These are phyloP conservation scores for Cheilinus undulatus DNA, from an alignment of 2,113 vertebrate genomes.

Conservation along the genomic window DNA sequence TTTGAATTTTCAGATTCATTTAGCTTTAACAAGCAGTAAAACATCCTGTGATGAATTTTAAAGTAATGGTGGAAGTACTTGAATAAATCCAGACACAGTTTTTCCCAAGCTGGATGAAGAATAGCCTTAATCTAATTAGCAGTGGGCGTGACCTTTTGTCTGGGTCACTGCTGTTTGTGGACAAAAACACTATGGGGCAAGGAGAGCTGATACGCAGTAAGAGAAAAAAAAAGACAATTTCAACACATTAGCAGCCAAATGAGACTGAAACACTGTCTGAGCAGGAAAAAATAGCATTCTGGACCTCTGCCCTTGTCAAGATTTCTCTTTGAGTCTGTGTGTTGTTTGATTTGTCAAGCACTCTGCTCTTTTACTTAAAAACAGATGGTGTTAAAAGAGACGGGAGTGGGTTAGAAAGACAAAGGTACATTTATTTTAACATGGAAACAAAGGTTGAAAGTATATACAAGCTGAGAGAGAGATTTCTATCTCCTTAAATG, in stretches of 20 bases:
- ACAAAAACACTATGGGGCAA: constrained; percentile 51
- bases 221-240: constrained; percentile 7
- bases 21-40: neutral
- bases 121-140: constrained; percentile 72
- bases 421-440: constrained; percentile 2
- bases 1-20: neutral
- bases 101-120: constrained; percentile 24
- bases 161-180: constrained; percentile 55
- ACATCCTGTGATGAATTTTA: constrained; percentile 4
- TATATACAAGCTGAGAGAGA: constrained; percentile 20
- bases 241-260: constrained; percentile 3
- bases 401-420: neutral
- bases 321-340: constrained; percentile 15
- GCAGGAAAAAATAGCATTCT: constrained; percentile 14
- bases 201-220: constrained; percentile 34
- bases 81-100: constrained; percentile 37
- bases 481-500: constrained; percentile 33
- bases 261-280: neutral
- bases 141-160: constrained; percentile 65
- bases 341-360: constrained; percentile 23
- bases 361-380: constrained; percentile 8
- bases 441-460: constrained; percentile 24
- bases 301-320: constrained; percentile 1
- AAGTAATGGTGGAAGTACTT: constrained; percentile 17
- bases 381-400: neutral